Conservation (phyloP, 1,140 invertebrate genomes). For the Drosophila kohkoa region DNA sequence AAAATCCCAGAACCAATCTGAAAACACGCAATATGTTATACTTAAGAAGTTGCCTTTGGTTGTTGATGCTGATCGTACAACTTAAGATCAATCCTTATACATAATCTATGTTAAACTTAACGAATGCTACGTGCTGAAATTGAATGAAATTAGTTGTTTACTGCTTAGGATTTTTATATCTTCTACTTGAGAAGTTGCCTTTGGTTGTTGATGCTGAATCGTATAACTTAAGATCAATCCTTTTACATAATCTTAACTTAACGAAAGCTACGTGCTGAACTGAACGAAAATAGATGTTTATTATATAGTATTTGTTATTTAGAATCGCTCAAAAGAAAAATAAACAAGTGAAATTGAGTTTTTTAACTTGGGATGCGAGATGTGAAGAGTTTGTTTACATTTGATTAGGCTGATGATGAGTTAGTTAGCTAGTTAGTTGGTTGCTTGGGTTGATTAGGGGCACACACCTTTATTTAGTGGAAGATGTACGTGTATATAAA, state of each 20-base stretch:
- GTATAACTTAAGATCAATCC: not conserved
- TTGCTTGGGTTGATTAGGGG: not conserved
- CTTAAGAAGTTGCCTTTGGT: too few relatives aligned
- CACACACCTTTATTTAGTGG: not conserved
- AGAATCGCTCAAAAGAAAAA: not conserved
- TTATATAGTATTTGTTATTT: not conserved
- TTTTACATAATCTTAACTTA: not conserved
- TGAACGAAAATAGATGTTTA: not conserved
- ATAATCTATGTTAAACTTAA: not conserved
- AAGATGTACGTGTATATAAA: not conserved
- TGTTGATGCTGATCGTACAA: too few relatives aligned
- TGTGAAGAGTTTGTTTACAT: not conserved
- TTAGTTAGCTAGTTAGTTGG: not conserved
- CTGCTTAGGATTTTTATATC: too few relatives aligned
- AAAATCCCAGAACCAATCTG: too few relatives aligned
- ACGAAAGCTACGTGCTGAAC: not conserved
- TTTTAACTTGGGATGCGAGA: not conserved
- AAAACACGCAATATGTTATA: too few relatives aligned
- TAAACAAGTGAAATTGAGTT: not conserved
- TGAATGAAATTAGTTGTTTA: not conserved
- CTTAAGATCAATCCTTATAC: not conserved
- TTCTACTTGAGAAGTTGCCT: too few relatives aligned
- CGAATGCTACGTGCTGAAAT: not conserved
- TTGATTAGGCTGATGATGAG: not conserved
- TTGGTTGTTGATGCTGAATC: too few relatives aligned